Base-by-base conservation (phyloP, 2,113 vertebrate genomes). In the Ursus arctos region DNA sequence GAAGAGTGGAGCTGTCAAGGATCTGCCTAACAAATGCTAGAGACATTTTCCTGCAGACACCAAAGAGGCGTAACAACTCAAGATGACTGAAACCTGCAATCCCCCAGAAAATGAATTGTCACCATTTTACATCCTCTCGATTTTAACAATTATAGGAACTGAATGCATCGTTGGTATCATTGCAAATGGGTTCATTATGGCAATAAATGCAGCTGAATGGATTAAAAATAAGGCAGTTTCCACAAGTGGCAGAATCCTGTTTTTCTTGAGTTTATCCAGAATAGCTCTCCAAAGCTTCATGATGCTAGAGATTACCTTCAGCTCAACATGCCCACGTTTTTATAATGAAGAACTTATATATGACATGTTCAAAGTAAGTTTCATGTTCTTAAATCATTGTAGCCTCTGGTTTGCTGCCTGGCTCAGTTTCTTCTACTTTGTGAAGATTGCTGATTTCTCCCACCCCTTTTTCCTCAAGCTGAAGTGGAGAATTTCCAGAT, bases 391-490 rank as follows among this genome's bases (percentile, higher is more conserved):
- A n/a, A 96, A 88, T 74, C 96, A 97, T 43, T 89, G 43, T 94
- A 97, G 94, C 74, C 97, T 98, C 69, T 98, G 98, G 97, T 33
- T 98, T 21, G 96, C 94, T 6, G 24, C 95, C 21, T 97, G 95
- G 87, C 97, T 98, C 86, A 96, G 89, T 26, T 36, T 97, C 81
- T 98, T 95, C 97, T 97, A 98, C 49, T 98, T 24, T 90, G 61
- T 86, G 19, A 19, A 77, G 59, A 96, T 98, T 1, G 92, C 74
- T 10, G 97, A 84, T 43, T 97, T 97, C 1, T 33, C 80, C 14
- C 90, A 97, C 40, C 77, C 47, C 8, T 12, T 97, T 79, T 97
- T 98, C 59, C 22, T 95, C 8, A 4, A 2, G 36, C 63, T 97
- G 84, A 98, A 94, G 82, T 74, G 61, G 61, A 98, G 79, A 28